Conservation (phyloP, 1,140 invertebrate species). For the Potamilus streckersoni region DNA sequence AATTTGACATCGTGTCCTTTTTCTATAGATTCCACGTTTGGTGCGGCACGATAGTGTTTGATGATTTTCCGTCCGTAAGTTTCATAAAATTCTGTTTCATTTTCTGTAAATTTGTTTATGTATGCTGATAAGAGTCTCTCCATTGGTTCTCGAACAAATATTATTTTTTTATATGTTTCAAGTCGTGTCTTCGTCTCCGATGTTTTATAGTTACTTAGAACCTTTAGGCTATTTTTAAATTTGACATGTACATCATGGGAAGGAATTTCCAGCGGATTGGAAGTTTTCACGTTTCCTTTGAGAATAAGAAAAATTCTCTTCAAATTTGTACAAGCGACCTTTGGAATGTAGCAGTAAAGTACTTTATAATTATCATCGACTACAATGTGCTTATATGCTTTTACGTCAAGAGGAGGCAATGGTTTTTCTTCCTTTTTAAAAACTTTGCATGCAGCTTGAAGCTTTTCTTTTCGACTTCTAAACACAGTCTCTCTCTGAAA, state of each 20-base stretch:
- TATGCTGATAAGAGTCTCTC: conserved; percentile 92
- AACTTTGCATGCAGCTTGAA: too few species aligned
- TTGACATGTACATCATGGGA: conserved; percentile 37
- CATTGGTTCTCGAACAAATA: conserved; percentile 90
- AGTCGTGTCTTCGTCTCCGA: conserved; percentile 74
- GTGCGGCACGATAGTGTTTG: too few species aligned
- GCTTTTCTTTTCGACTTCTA: too few species aligned
- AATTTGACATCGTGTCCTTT: too few species aligned
- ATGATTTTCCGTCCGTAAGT: too few species aligned
- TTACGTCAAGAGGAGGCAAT: too few species aligned
- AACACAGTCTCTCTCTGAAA: too few species aligned
- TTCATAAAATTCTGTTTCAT: conserved; percentile 33
- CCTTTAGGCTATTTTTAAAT: conserved; percentile 25
- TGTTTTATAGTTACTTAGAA: conserved; percentile 70
- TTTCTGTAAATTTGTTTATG: conserved; percentile 86
- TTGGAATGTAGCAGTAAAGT: conserved; percentile 92
- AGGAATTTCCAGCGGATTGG: conserved; percentile 26
- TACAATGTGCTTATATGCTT: too few species aligned
- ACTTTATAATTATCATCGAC: conserved; percentile 76
- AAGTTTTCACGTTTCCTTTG: conserved; percentile 68
- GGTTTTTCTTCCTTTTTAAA: too few species aligned
- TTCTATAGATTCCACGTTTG: too few species aligned
- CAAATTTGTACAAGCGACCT: conserved; percentile 95
- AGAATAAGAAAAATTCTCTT: conserved; percentile 88
- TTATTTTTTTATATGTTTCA: conserved; percentile 79